Conservation (phyloP, 2,888 invertebrate species). For the Sclerodermus sp. region DNA sequence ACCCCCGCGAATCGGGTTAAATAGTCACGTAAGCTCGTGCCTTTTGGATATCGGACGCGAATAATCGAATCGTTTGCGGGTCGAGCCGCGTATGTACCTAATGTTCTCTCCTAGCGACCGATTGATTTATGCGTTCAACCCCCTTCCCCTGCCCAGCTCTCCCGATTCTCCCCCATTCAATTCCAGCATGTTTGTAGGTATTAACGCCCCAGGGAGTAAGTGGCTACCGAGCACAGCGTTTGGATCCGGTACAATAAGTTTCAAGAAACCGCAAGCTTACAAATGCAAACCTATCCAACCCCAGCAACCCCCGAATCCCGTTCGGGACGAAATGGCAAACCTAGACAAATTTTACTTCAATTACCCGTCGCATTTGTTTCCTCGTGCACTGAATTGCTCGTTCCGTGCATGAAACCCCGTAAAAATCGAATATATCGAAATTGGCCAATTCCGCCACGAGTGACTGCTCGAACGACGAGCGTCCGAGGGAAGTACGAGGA, state of each 20-base stretch:
- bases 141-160: not conserved
- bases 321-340: no score
- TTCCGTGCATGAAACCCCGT: no score
- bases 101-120: not conserved
- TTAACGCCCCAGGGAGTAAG: not conserved
- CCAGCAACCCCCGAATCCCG: no score
- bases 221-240: not conserved
- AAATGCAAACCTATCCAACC: no score
- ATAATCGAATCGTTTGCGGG: constrained; percentile 10
- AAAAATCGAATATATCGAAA: no score
- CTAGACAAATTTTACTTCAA: no score
- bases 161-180: not conserved
- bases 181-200: not conserved
- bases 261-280: no score
- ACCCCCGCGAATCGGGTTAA: not conserved
- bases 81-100: constrained; percentile 3
- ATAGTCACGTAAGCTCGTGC: constrained; percentile 15
- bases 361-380: no score
- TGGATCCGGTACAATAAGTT: not conserved
- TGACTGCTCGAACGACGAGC: no score
- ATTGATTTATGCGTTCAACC: not conserved
- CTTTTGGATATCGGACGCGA: constrained; percentile 7
- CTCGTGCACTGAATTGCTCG: no score
- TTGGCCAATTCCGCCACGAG: no score
- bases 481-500: no score